These are phyloP conservation scores for Bufo gargarizans DNA, from an alignment of 2,113 vertebrate species.

Conservation along the genomic window DNA sequence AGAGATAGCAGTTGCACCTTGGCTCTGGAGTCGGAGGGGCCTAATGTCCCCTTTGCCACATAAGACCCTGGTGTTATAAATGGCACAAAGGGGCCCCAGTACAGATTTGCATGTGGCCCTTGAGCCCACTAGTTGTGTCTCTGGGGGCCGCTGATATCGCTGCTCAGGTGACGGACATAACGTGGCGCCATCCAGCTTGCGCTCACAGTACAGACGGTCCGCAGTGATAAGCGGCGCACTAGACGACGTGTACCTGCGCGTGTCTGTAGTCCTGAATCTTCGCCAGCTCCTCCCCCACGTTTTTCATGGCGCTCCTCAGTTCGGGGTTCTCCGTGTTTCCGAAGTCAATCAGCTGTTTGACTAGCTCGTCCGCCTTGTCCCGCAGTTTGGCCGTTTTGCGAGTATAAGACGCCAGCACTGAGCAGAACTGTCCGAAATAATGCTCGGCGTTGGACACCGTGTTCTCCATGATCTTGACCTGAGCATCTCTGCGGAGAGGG, in stretches of 20 bases:
- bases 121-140: no score
- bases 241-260: conserved; percentile 71
- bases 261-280: conserved; percentile 83
- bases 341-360: conserved; percentile 69
- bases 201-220: no score
- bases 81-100: no score
- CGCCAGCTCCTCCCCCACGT: conserved; percentile 76
- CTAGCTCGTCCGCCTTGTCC: conserved; percentile 73
- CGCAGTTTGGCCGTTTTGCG: conserved; percentile 74
- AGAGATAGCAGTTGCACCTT: no score
- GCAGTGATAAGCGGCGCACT: no score
- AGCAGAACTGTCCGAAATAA: conserved; percentile 76
- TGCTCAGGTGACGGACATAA: no score
- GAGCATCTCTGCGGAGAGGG: conserved; percentile 62
- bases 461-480: conserved; percentile 71
- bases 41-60: no score
- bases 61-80: no score
- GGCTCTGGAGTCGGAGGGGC: no score
- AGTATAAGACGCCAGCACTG: conserved; percentile 68
- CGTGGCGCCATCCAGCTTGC: no score
- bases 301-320: conserved; percentile 67
- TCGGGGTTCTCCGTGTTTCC: conserved; percentile 68
- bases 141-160: no score
- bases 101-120: no score
- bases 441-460: conserved; percentile 66